Evolutionary conservation across 2,797 vertebrate genomes (phyloP), one percentile per base, ranked within the genome.

Genomic region (Zonotrichia albicollis): DNA sequence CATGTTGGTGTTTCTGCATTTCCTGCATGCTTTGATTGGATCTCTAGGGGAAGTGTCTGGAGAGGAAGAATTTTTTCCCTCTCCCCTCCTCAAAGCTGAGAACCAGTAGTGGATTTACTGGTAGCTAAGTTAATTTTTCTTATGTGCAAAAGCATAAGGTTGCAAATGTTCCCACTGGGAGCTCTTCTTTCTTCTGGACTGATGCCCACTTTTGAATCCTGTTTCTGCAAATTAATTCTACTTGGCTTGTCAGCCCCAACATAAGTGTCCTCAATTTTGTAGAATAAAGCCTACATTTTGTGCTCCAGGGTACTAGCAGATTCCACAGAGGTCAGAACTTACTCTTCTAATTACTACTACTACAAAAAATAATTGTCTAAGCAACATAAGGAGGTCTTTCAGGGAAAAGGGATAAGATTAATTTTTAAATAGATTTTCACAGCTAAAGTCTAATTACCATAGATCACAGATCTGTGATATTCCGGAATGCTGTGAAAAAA

Each of bases 111-210:
- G 20, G 43, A 65, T 92, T 94, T 92, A 70, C 65, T 67, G 75
- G 64, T 87, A 93, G 68, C 64, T 45, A 36, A 60, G 48, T 60
- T 79, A 74, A 68, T 70, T 91, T 92, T 94, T 89, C 64, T 89
- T 75, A 58, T 45, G 36, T 70, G 60, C 42, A 70, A 76, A 89
- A 90, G 43, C 55, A 86, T 89, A 58, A 73, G 18, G 65, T 89
- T 95, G 64, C 67, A 94, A 76, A 93, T 85, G 75, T 79, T 82
- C 75, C 78, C 87, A 45, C n/a, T 79, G 82, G 87, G 87, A 94
- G 22, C 78, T 73, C 64, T 85, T 82, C 55, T n/a, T 81, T 79
- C 36, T 87, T 58, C 55, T 92, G 87, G 77, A 84, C 21, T 81
- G 80, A 73, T 81, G 62, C 77, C 64, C 5, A 16, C 43, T 95